Base-by-base conservation (phyloP, 2,797 vertebrate genomes). In the Ispidina lecontei region DNA sequence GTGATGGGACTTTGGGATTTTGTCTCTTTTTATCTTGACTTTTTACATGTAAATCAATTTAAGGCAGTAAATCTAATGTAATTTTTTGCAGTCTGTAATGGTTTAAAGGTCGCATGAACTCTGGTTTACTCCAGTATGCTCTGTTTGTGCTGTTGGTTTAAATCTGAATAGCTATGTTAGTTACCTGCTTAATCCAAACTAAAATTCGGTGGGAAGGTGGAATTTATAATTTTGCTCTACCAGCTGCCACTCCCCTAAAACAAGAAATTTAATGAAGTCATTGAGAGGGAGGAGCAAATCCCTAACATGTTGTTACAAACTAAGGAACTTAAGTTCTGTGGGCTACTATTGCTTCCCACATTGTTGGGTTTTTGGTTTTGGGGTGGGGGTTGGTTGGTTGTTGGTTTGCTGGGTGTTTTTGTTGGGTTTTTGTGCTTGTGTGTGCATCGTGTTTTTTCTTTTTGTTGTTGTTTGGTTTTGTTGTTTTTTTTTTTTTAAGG, bases 1-100 rank as follows among this genome's bases (percentile, higher is more conserved):
- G 21, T 87, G 84, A 58, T 58, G 9, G 14, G 20, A 59, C 49
- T 55, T 89, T 91, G 39, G 75, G 78, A 93, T 84, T 90, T 93
- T 3, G 5, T 86, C 14, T 58, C 37, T 51, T 64, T 73, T 73
- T 47, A 65, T 69, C 60, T 35, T 77, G 33, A 26, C 13, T 35
- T 81, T 79, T 70, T 46, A 55, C 4, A 5, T 84, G 39, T 89
- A 47, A 64, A 55, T 74, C 23, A 31, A 7, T 6, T 56, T 79
- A 31, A 23, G 59, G 10, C 23, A 20, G 59, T 64, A 77, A 43
- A 74, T 43, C 18, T 82, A 74, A 33, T 18, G 6, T 14, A 58
- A 28, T 2, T 35, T 77, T 73, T 65, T 75, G 43, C 59, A 71
- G 35, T 33, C 21, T 56, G 28, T 65, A 14, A 2, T 33, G 9